phyloP scores from a whole-genome alignment of 2,888 invertebrate species.

The Tubulanus polymorphus region DNA sequence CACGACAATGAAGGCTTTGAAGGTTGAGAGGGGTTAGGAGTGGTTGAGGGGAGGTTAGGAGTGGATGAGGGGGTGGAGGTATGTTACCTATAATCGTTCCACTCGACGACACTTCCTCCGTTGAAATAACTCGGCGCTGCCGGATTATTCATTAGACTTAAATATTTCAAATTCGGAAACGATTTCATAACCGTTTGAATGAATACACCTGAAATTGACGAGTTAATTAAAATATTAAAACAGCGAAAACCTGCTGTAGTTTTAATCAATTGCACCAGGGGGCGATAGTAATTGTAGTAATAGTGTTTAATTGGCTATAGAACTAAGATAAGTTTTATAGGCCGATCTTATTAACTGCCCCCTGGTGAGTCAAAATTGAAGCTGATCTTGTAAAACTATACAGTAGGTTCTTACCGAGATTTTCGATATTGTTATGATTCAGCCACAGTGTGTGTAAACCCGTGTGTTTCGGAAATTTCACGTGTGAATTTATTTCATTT shows the following conservation, averaged over 20 bases:
- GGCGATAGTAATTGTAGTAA: too few relatives aligned
- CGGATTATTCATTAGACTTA: conserved; percentile 82
- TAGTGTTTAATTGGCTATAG: too few relatives aligned
- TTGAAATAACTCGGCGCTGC: conserved; percentile 74
- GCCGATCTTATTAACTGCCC: too few relatives aligned
- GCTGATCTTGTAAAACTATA: too few relatives aligned
- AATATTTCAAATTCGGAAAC: conserved; percentile 64
- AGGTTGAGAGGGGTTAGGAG: neutral
- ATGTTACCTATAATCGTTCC: conserved; percentile 69
- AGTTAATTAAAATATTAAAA: too few relatives aligned
- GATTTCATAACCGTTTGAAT: conserved; percentile 31
- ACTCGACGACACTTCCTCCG: conserved; percentile 72
- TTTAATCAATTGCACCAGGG: too few relatives aligned
- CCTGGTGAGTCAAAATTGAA: too few relatives aligned
- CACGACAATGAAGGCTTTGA: too few relatives aligned
- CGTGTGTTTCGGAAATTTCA: conserved; percentile 68
- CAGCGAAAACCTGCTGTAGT: too few relatives aligned
- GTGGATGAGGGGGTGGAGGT: conserved; percentile 2
- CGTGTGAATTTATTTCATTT: conserved; percentile 69
- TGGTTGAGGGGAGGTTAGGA: neutral
- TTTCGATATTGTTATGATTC: conserved; percentile 60
- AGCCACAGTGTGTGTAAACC: conserved; percentile 73
- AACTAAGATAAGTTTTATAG: too few relatives aligned
- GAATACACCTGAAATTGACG: conserved; percentile 36
- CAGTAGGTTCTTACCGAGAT: conserved; percentile 70